A percentile compares a stretch with the other conserved stretches of the same genome.
These are phyloP conservation scores for Sceloporus tristichus DNA, from an alignment of 2,113 vertebrate genomes.

Conservation along the genomic window DNA sequence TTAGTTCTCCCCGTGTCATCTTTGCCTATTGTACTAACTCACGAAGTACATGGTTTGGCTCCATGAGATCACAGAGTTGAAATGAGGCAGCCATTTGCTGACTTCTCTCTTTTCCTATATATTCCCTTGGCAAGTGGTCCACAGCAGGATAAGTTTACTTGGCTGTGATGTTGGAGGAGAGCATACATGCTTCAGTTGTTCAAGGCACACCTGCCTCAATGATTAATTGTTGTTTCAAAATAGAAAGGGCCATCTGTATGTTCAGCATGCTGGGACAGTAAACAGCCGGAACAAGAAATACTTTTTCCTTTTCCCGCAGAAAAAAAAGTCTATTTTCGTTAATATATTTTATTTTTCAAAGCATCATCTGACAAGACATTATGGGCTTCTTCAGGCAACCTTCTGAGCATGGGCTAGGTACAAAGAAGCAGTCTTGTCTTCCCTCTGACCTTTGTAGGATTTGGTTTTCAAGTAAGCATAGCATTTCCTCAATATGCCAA, in stretches of 20 bases:
- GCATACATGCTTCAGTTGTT: slow-evolving; percentile 51
- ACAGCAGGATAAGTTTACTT: slow-evolving; percentile 56
- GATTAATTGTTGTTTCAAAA: slow-evolving; percentile 56
- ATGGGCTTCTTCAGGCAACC: neutral
- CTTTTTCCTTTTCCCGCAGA: slow-evolving; percentile 52
- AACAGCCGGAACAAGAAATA: slow-evolving; percentile 53
- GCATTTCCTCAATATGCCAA: neutral
- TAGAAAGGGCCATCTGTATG: slow-evolving; percentile 41
- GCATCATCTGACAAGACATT: neutral
- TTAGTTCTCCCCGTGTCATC: slow-evolving; percentile 83
- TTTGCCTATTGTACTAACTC: slow-evolving; percentile 70
- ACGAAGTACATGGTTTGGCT: slow-evolving; percentile 73
- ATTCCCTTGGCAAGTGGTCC: slow-evolving; percentile 67
- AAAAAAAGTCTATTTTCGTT: slow-evolving; percentile 52
- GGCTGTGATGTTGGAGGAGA: slow-evolving; percentile 51
- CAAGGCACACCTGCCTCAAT: slow-evolving; percentile 54
- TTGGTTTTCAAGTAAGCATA: slow-evolving; percentile 10
- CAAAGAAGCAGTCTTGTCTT: neutral
- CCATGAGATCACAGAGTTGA: slow-evolving; percentile 71
- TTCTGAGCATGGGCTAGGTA: neutral
- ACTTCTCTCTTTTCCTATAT: slow-evolving; percentile 58
- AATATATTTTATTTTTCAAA: slow-evolving; percentile 67
- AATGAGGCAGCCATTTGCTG: slow-evolving; percentile 66
- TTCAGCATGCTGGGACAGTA: slow-evolving; percentile 60
- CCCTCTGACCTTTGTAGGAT: neutral